Evolutionary conservation across 2,888 invertebrate genomes (phyloP).

Genomic region (Polyommatus icarus): DNA sequence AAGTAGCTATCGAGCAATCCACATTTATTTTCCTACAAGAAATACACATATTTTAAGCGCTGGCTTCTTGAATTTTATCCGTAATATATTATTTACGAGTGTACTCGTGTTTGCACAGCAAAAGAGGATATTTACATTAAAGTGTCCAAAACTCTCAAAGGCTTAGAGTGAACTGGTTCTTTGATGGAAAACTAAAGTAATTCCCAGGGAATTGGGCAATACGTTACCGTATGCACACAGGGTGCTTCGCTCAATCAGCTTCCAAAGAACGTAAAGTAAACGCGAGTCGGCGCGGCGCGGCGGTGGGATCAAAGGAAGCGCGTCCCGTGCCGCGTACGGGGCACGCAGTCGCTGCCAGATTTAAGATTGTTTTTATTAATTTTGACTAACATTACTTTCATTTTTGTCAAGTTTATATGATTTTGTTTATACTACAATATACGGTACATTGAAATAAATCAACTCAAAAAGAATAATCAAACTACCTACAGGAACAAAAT

Average conservation of each 20-base stretch:
- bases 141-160: constrained; percentile 27
- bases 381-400: not conserved
- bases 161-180: constrained; percentile 51
- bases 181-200: constrained; percentile 59
- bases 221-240: constrained; percentile 74
- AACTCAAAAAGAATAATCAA: too few relatives aligned
- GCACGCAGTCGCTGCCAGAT: not conserved
- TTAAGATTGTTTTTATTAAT: not conserved
- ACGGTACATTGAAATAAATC: too few relatives aligned
- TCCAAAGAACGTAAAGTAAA: constrained; percentile 69
- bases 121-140: constrained; percentile 17
- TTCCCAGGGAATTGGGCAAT: constrained; percentile 54
- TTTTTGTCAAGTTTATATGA: not conserved
- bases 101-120: not conserved
- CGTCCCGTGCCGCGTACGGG: constrained; percentile 45
- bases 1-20: too few relatives aligned
- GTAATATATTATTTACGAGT: not conserved
- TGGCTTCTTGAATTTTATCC: not conserved
- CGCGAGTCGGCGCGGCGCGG: constrained; percentile 54
- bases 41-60: not conserved
- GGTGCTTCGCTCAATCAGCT: constrained; percentile 74
- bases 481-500: too few relatives aligned
- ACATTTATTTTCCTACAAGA: not conserved
- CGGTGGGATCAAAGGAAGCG: constrained; percentile 64
- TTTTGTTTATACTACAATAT: too few relatives aligned